Evolutionary conservation across 2,888 invertebrate species (phyloP), one percentile per base, ranked within the genome.

Genomic region (Apocheima hispidaria): DNA sequence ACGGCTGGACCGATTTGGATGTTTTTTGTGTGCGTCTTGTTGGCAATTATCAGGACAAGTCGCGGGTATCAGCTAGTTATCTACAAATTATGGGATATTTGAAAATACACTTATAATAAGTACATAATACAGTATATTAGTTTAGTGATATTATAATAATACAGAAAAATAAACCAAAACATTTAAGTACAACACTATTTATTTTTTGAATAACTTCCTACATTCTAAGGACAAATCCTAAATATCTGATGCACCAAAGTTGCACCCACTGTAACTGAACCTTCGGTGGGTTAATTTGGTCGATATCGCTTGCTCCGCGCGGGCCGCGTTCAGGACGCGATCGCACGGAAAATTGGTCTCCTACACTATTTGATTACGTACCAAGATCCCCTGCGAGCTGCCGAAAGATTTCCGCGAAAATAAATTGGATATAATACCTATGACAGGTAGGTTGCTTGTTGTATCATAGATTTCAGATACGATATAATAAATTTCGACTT

Each of bases 331-430:
- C 61, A 62, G 61, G 21, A 57, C 74, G 88, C 86, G 85, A 83
- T 87, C 86, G 81, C 79, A 89, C 85, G 88, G 88, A 90, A 91
- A 91, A 91, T 91, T 91, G 89, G 83, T 77, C 86, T 85, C 82
- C 84, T 83, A 77, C 81, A 55, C 83, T 79, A 85, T 88, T 86
- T 79, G 85, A 89, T 90, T 90, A 90, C 82, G 88, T 82, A 80
- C 84, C 82, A 89, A 88, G 85, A 88, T 90, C 81, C 85, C 84
- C 71, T 85, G 85, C 78, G 77, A 75, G 74, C 65, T 67, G 66
- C 66, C 67, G 68, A 67, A 55, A 64, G 70, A 73, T 74, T 67
- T 73, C 74, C 65, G 70, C 72, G 70, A 78, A 82, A 82, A 81
- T 84, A 83, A 87, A 86, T 83, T 82, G 83, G 78, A 82, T 81